These are phyloP conservation scores for Colletes collaris DNA, from an alignment of 2,888 invertebrate genomes.

Conservation along the genomic window DNA sequence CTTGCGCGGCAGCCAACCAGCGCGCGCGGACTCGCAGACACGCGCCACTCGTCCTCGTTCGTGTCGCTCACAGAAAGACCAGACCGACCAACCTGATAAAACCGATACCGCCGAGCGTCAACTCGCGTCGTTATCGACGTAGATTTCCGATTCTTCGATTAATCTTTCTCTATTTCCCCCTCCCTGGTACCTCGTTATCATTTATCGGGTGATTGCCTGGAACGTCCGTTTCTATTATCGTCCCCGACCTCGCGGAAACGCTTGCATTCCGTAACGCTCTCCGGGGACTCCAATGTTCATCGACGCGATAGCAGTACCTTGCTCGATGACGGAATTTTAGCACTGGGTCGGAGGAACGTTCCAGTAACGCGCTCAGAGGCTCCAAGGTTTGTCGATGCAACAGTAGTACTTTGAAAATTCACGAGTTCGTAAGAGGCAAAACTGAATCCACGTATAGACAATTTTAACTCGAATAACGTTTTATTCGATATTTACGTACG, in stretches of 20 bases:
- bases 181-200: constrained; percentile 9
- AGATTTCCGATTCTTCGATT: constrained; percentile 7
- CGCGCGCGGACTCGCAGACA: constrained; percentile 28
- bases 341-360: too few species aligned
- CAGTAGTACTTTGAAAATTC: too few species aligned
- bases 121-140: constrained; percentile 10
- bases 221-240: background rate
- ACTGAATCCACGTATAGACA: too few species aligned
- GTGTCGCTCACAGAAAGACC: background rate
- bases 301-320: too few species aligned
- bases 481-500: too few species aligned
- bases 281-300: too few species aligned
- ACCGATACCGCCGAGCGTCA: constrained; percentile 1
- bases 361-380: too few species aligned
- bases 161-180: background rate
- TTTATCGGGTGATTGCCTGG: constrained; percentile 24
- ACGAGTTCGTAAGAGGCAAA: too few species aligned
- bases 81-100: constrained; percentile 34
- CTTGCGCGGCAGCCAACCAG: constrained; percentile 68
- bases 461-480: too few species aligned
- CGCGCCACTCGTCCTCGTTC: constrained; percentile 11
- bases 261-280: background rate
- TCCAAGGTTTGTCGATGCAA: too few species aligned
- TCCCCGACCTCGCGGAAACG: constrained; percentile 14
- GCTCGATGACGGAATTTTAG: too few species aligned